phyloP scores from a whole-genome alignment of 2,888 invertebrate genomes.

The Tiliacea aurago region DNA sequence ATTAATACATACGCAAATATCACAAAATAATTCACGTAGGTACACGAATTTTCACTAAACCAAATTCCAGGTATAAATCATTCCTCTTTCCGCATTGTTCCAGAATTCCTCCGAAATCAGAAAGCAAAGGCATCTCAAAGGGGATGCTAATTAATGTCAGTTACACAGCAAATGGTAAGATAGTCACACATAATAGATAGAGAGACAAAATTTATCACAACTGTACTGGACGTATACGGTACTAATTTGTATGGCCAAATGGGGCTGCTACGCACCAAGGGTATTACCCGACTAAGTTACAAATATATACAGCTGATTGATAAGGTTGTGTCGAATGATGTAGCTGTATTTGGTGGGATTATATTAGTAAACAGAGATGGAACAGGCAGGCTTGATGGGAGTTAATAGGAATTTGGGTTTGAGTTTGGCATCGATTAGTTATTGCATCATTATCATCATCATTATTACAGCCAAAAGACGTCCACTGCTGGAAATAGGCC shows the following conservation, averaged over 20 bases:
- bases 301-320: slow-evolving; percentile 59
- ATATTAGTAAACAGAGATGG: slow-evolving; percentile 14
- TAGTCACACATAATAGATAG: slow-evolving; percentile 57
- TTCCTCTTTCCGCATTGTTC: background rate
- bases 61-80: background rate
- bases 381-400: slow-evolving; percentile 6
- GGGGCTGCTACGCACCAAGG: slow-evolving; percentile 59
- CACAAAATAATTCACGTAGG: background rate
- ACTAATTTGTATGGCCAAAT: slow-evolving; percentile 68
- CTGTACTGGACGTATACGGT: slow-evolving; percentile 50
- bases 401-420: slow-evolving; percentile 1
- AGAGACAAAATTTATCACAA: slow-evolving; percentile 60
- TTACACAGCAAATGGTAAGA: slow-evolving; percentile 24
- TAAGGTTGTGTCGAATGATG: slow-evolving; percentile 17
- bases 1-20: background rate
- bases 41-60: background rate
- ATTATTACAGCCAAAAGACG: no score
- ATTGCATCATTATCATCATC: no score
- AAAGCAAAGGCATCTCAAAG: slow-evolving; percentile 6
- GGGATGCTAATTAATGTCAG: slow-evolving; percentile 41
- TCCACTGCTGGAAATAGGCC: no score
- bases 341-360: slow-evolving; percentile 29
- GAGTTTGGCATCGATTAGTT: background rate
- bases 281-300: slow-evolving; percentile 64
- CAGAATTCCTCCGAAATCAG: background rate